These are phyloP conservation scores for Vanacampus margaritifer DNA, from an alignment of 2,113 vertebrate genomes.

Conservation along the genomic window DNA sequence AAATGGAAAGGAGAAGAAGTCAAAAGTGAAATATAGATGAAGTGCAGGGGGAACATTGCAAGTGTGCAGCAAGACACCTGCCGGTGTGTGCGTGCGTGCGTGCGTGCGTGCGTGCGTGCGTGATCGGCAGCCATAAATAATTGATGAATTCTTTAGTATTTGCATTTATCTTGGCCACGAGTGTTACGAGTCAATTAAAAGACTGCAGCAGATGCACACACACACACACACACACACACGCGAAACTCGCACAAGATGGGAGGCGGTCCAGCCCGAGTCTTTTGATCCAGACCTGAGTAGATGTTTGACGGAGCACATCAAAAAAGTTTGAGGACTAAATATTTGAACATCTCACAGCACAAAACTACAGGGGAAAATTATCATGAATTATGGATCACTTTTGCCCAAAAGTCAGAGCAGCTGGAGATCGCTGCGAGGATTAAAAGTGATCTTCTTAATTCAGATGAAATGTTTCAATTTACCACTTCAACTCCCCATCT, in stretches of 20 bases:
- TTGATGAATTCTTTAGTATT: conserved; percentile 47
- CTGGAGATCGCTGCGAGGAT: not conserved
- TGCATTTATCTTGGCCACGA: conserved; percentile 45
- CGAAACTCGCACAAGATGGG: not conserved
- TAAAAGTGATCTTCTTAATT: not conserved
- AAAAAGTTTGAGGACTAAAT: conserved; percentile 4
- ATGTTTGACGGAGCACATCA: conserved; percentile 20
- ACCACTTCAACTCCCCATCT: not conserved
- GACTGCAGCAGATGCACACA: conserved; percentile 14
- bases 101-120: conserved; percentile 12
- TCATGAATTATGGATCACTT: conserved; percentile 3
- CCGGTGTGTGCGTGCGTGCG: conserved; percentile 10
- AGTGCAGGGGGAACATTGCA: conserved; percentile 4
- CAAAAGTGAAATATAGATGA: conserved; percentile 32
- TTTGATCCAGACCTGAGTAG: conserved; percentile 11
- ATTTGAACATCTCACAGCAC: conserved; percentile 15
- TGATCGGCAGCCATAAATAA: conserved; percentile 47
- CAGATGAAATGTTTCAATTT: not conserved
- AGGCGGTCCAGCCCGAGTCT: not conserved
- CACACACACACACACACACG: not conserved
- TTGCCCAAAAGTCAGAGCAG: not conserved
- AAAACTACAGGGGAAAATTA: conserved; percentile 2
- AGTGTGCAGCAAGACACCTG: conserved; percentile 39
- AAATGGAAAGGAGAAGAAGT: not conserved
- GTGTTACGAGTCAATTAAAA: conserved; percentile 48